phyloP scores from a whole-genome alignment of 2,797 vertebrate species.

The Sebastes nivosus region DNA sequence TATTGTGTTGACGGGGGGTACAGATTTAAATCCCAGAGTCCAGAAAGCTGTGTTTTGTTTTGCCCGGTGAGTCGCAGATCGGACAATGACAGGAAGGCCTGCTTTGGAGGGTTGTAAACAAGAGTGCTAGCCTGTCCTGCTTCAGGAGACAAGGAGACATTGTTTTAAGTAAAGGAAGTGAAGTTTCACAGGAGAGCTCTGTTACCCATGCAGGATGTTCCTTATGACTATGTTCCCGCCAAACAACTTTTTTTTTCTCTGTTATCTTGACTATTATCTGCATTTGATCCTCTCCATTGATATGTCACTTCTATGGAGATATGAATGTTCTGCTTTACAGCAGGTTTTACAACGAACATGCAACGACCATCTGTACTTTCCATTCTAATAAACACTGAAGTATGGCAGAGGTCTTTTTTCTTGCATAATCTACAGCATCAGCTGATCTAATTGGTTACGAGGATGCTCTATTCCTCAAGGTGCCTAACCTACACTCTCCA shows the following conservation, averaged over 20 bases:
- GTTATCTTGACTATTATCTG: too few species aligned
- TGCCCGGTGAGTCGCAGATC: constrained; percentile 15
- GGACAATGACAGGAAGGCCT: constrained; percentile 80
- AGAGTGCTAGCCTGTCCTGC: constrained; percentile 38
- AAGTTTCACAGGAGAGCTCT: constrained; percentile 56
- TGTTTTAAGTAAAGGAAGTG: constrained; percentile 76
- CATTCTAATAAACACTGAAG: not conserved
- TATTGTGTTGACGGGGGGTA: constrained; percentile 8
- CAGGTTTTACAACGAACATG: not conserved
- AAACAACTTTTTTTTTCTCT: not conserved
- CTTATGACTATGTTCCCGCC: constrained; percentile 18
- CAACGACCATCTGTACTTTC: not conserved
- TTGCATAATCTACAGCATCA: not conserved
- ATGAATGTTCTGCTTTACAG: not conserved
- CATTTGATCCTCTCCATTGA: too few species aligned
- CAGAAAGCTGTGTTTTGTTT: constrained; percentile 47
- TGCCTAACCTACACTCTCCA: constrained; percentile 14
- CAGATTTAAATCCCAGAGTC: not conserved
- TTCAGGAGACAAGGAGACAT: constrained; percentile 65
- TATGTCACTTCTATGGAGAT: not conserved
- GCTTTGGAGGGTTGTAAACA: constrained; percentile 66
- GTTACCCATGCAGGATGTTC: constrained; percentile 63
- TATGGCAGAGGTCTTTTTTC: not conserved
- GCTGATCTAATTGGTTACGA: not conserved
- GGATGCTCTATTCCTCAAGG: constrained; percentile 16